These are phyloP conservation scores for Spheniscus humboldti DNA, from an alignment of 2,797 vertebrate species.

Conservation along the genomic window DNA sequence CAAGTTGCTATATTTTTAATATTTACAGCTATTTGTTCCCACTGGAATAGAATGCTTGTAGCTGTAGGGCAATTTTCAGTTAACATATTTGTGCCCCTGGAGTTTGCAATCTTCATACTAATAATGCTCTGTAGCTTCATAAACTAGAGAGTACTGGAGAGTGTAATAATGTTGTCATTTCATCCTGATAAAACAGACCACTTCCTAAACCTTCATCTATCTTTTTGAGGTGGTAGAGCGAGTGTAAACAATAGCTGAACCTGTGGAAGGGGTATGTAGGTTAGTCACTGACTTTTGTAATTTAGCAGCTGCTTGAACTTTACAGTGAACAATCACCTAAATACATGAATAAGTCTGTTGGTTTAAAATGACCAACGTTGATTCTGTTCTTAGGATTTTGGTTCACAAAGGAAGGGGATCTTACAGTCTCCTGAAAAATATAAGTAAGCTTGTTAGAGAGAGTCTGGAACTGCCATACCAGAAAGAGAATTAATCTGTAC, in stretches of 20 bases:
- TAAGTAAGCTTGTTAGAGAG: neutral
- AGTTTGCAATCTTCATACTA: neutral
- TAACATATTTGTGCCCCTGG: neutral
- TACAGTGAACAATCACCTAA: neutral
- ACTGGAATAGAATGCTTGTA: slow-evolving; percentile 25
- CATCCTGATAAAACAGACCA: neutral
- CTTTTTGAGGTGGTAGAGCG: neutral
- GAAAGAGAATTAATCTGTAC: neutral
- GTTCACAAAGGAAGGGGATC: neutral
- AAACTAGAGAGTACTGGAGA: neutral
- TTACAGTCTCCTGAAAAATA: neutral
- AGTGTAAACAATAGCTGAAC: neutral
- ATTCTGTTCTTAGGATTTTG: neutral
- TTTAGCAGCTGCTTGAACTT: slow-evolving; percentile 4
- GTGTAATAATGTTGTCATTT: neutral
- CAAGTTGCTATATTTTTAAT: slow-evolving; percentile 31
- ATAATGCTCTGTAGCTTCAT: neutral
- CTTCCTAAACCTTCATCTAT: neutral
- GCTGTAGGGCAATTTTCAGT: slow-evolving; percentile 2
- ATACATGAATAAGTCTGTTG: neutral
- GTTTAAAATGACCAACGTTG: neutral
- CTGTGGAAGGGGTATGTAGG: neutral
- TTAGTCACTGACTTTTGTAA: neutral
- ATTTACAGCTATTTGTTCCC: slow-evolving; percentile 10
- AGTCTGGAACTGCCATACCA: neutral